These are phyloP conservation scores for Loriculus beryllinus DNA, from an alignment of 2,797 vertebrate species.

Conservation along the genomic window DNA sequence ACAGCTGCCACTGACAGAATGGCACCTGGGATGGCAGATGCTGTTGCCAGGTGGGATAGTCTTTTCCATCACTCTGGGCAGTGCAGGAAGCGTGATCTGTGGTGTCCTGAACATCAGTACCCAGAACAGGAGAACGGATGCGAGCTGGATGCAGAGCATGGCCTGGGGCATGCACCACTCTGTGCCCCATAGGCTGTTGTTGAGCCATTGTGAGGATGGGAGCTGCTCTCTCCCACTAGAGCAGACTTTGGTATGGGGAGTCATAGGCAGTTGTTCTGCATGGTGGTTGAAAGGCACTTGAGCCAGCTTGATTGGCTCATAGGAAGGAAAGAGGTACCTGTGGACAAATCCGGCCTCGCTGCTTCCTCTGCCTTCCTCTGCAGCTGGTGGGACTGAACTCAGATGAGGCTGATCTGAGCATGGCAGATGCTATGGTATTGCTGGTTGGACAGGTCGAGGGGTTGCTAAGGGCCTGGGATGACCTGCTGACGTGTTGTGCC, in stretches of 20 bases:
- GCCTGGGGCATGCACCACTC: rapidly evolving
- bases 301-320: neutral
- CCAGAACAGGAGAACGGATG: rapidly evolving
- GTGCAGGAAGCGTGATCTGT: neutral
- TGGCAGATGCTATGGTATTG: neutral
- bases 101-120: neutral
- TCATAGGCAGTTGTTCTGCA: neutral
- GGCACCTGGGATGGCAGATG: neutral
- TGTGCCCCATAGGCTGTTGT: neutral
- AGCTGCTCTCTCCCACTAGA: neutral
- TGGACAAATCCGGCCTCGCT: neutral
- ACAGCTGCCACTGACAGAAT: neutral
- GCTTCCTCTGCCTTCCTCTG: neutral
- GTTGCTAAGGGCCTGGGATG: neutral
- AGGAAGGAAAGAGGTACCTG: neutral
- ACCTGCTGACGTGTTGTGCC: neutral
- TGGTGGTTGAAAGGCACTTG: rapidly evolving
- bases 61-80: neutral
- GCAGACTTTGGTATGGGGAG: neutral
- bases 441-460: neutral
- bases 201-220: neutral
- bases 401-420: neutral
- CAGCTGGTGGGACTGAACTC: neutral
- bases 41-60: neutral
- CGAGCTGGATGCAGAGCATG: neutral